Evolutionary conservation across 2,113 vertebrate species (phyloP), one percentile per base, ranked within the genome.

Genomic region (Dipodomys spectabilis): DNA sequence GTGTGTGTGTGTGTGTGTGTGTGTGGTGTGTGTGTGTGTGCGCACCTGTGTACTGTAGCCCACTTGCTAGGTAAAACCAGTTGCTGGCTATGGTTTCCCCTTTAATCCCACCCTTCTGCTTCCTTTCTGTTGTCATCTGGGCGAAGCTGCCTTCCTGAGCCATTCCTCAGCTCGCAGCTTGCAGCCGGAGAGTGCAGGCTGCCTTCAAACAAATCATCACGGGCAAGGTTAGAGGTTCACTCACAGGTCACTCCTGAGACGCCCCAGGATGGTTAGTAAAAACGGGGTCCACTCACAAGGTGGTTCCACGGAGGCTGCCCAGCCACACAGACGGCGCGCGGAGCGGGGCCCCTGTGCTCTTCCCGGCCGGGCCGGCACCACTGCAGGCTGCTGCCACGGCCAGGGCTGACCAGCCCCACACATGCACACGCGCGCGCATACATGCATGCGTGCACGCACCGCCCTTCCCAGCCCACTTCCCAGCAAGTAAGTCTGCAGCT

Each of bases 121-220:
- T 97, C 99, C 99, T 99, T 99, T 99, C 99, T 99, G 99, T 99
- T 99, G 99, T 99, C 99, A 99, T 99, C 99, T 99, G 99, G 98
- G 98, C 98, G 98, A 98, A 97, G 97, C 97, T 98, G 94, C 98
- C 98, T 99, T 99, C 99, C 99, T 98, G 39, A 39, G 39, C 39
- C 5, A 1, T 39, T 39, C 39, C 39, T 39, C 39, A 98, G 98
- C 98, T 97, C 98, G 98, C 92, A 97, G 98, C 98, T 98, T 99
- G 98, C 99, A 98, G 98, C 99, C 96, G 99, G 99, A 98, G 99
- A 99, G 99, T 99, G 99, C 98, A 99, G 98, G 99, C 99, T 99
- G 99, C 99, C 99, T 99, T 99, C 99, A 99, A 99, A 99, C 99
- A 99, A 99, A 99, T 99, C 99, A 99, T 99, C 99, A 99, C 98